Evolutionary conservation across 2,113 vertebrate species (phyloP).

Genomic region (Capreolus pygargus): DNA sequence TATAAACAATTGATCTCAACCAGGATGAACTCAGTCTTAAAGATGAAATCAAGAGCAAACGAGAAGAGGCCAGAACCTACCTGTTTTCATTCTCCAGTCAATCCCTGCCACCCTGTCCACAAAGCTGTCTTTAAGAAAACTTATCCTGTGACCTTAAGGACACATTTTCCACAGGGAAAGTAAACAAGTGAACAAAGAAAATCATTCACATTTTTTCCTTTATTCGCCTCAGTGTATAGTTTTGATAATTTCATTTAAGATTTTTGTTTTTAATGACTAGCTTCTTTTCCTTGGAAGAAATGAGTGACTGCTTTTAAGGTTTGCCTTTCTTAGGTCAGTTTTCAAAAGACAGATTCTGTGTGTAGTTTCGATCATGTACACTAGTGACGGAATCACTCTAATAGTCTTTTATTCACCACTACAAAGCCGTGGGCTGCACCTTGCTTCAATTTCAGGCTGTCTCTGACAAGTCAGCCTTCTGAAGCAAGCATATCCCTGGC

Average conservation of each 20-base stretch:
- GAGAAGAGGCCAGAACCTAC: background rate
- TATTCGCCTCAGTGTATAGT: background rate
- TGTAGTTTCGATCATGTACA: background rate
- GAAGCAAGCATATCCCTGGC: background rate
- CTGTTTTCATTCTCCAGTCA: background rate
- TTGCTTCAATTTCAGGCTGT: background rate
- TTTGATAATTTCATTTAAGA: background rate
- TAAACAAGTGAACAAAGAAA: background rate
- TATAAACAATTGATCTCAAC: background rate
- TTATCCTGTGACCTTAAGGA: background rate
- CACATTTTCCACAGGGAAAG: background rate
- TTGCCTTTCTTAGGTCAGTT: constrained; percentile 5
- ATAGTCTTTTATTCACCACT: accelerated
- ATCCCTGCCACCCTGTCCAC: background rate
- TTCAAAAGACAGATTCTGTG: constrained; percentile 26
- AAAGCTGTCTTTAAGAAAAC: background rate
- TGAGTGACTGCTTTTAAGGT: background rate
- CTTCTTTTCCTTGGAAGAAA: background rate
- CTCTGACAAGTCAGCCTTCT: background rate
- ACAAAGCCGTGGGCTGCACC: background rate
- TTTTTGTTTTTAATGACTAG: background rate
- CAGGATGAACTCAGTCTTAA: background rate
- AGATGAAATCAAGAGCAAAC: background rate
- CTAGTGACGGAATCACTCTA: background rate
- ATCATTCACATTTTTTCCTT: background rate